Evolutionary conservation across 1,140 invertebrate species (phyloP).

Genomic region (Trichonephila clavipes): DNA sequence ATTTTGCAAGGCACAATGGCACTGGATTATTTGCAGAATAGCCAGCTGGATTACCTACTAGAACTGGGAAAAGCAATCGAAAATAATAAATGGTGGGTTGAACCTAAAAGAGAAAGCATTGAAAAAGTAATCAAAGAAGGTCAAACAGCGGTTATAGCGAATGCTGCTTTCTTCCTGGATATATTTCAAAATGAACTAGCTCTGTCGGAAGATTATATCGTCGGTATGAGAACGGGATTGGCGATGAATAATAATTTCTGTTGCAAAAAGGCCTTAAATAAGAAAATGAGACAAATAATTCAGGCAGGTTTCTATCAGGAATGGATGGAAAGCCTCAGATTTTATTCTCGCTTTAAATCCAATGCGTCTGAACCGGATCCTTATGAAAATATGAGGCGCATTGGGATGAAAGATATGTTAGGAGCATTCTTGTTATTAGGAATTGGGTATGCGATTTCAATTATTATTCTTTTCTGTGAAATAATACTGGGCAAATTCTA

Average conservation of each 20-base stretch:
- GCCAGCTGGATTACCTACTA: no score
- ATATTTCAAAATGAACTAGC: background rate
- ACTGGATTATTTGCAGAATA: background rate
- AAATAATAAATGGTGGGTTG: background rate
- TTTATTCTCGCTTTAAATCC: background rate
- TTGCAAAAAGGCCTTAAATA: background rate
- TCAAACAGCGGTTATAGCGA: background rate
- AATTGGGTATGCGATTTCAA: background rate
- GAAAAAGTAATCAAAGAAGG: background rate
- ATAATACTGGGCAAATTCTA: background rate
- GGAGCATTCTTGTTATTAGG: background rate
- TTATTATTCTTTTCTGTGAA: background rate
- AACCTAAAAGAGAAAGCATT: background rate
- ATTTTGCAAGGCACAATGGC: background rate
- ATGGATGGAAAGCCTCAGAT: background rate
- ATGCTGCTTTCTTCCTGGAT: background rate
- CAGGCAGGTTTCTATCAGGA: background rate
- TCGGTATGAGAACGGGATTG: background rate
- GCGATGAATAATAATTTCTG: background rate
- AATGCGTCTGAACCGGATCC: no score
- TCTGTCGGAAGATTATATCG: background rate
- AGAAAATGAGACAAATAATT: background rate
- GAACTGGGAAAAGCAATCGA: background rate
- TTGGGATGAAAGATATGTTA: background rate
- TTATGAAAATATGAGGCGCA: background rate